A percentile compares a stretch with the other conserved stretches of the same genome.
Evolutionary conservation across 1,140 invertebrate genomes (phyloP).

Genomic region (Melitaea cinxia): DNA sequence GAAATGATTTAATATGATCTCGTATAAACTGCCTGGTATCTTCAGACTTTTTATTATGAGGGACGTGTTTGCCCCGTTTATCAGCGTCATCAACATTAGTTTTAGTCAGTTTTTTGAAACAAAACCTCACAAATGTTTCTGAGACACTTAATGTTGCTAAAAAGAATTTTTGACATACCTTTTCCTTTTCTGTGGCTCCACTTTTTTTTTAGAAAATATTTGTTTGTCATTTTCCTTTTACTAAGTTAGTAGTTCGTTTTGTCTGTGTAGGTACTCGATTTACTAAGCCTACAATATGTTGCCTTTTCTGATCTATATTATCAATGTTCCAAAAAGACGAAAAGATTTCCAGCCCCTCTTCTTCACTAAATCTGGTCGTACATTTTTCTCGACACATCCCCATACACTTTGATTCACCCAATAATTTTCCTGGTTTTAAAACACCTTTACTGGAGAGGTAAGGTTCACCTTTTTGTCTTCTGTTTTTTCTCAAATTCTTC

Average conservation of each 20-base stretch:
- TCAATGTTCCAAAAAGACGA: too few species aligned
- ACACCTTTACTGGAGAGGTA: too few species aligned
- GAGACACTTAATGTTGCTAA: slow-evolving; percentile 28
- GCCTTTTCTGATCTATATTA: slow-evolving; percentile 23
- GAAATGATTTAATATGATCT: slow-evolving; percentile 34
- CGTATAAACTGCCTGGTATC: slow-evolving; percentile 15
- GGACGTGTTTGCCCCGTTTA: slow-evolving; percentile 21
- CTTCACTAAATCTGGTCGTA: too few species aligned
- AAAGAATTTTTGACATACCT: slow-evolving; percentile 33
- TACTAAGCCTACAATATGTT: slow-evolving; percentile 25
- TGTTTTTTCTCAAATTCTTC: too few species aligned
- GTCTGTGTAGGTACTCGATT: slow-evolving; percentile 14
- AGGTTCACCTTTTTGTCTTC: too few species aligned
- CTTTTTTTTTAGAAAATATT: slow-evolving; percentile 33
- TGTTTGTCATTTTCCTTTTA: slow-evolving; percentile 29
- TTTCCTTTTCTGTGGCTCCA: slow-evolving; percentile 22
- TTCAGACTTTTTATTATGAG: slow-evolving; percentile 35
- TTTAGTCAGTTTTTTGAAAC: slow-evolving; percentile 32
- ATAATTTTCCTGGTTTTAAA: too few species aligned
- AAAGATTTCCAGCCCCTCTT: too few species aligned
- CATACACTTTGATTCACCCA: too few species aligned
- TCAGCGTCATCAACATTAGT: slow-evolving; percentile 27
- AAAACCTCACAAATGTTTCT: slow-evolving; percentile 30
- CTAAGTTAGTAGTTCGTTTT: slow-evolving; percentile 21
- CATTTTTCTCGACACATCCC: too few species aligned